Percentiles rank a stretch among this genome's conserved stretches.
Evolutionary conservation across 2,888 invertebrate species (phyloP).

Genomic region (Antitype chi): DNA sequence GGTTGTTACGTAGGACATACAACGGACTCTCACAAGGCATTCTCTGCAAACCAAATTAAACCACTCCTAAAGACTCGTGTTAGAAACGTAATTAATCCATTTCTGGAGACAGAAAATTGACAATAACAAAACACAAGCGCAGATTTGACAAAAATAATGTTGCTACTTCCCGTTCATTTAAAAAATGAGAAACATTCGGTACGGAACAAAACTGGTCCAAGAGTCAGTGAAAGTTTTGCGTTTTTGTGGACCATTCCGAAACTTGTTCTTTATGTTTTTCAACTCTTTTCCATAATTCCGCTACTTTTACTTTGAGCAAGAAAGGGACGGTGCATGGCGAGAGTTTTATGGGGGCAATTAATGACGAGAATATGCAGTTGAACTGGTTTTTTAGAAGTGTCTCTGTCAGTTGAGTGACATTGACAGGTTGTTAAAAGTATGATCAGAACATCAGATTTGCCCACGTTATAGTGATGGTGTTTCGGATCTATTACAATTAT

Average conservation of each 20-base stretch:
- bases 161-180: constrained; percentile 17
- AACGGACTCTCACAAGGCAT: neutral
- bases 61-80: neutral
- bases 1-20: neutral
- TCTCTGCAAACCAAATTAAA: neutral
- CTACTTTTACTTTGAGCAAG: constrained; percentile 57
- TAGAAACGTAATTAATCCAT: neutral
- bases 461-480: neutral
- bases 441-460: neutral
- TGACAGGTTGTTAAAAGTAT: constrained; percentile 2
- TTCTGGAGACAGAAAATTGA: neutral
- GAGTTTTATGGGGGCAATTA: constrained; percentile 17
- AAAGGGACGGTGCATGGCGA: constrained; percentile 36
- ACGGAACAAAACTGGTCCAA: constrained; percentile 51
- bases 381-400: neutral
- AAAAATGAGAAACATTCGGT: constrained; percentile 29
- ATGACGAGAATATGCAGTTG: neutral
- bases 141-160: neutral
- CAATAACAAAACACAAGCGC: neutral
- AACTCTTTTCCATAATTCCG: constrained; percentile 50
- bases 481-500: neutral
- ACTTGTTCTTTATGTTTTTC: constrained; percentile 54
- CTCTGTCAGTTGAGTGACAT: neutral
- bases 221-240: constrained; percentile 60
- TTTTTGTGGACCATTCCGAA: constrained; percentile 51